Percentiles rank a stretch among this genome's conserved stretches.
These are phyloP conservation scores for Dipodomys stephensi DNA, from an alignment of 2,113 vertebrate genomes.

Conservation along the genomic window DNA sequence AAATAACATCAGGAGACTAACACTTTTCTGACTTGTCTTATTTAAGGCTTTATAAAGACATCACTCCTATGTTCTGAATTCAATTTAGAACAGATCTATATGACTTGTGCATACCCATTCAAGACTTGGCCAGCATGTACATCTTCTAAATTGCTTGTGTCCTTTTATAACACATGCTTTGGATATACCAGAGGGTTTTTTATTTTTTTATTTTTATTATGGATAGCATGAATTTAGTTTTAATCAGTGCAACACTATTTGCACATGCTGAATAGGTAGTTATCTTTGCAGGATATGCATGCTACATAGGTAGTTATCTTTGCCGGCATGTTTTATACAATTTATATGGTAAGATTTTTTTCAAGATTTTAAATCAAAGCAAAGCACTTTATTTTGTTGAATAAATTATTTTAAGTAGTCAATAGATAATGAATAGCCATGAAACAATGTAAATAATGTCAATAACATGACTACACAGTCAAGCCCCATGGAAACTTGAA, in stretches of 20 bases:
- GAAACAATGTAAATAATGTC: neutral
- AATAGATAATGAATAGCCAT: neutral
- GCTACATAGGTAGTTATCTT: no score
- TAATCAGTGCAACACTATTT: neutral
- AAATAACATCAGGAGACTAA: slow-evolving; percentile 8
- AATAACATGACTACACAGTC: neutral
- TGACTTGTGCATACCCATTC: neutral
- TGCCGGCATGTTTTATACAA: neutral
- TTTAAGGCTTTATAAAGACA: neutral
- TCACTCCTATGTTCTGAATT: neutral
- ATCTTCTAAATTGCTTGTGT: no score
- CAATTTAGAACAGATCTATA: neutral
- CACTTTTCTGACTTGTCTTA: neutral
- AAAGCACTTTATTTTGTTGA: neutral
- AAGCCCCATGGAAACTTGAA: neutral
- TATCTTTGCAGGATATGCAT: neutral
- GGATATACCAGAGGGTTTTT: no score
- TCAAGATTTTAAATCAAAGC: neutral
- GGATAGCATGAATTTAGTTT: no score
- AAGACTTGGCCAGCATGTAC: neutral
- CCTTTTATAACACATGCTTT: neutral
- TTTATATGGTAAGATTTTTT: neutral
- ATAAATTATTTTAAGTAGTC: neutral
- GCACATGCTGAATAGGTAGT: neutral
- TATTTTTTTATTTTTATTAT: no score